Conservation (phyloP, 2,113 vertebrate species). For the Channa maculata region DNA sequence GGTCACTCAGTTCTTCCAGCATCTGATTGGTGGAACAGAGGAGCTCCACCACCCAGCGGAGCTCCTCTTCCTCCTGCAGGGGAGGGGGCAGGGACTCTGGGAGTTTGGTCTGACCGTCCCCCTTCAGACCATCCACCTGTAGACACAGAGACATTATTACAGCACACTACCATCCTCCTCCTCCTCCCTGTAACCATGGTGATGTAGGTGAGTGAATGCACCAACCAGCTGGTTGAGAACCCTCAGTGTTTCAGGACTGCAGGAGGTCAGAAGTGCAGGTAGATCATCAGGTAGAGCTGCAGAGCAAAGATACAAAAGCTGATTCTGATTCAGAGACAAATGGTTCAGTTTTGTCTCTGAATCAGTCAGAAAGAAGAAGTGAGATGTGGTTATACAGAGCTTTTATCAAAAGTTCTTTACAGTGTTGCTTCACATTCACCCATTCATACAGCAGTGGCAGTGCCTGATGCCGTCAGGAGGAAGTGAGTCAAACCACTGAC, state of each 20-base stretch:
- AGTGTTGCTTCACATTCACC: too few relatives aligned
- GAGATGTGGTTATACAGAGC: too few relatives aligned
- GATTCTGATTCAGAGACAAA: too few relatives aligned
- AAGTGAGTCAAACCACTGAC: too few relatives aligned
- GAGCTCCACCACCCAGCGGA: constrained; percentile 6
- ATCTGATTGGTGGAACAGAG: neutral
- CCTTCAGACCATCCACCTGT: constrained; percentile 14
- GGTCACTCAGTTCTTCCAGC: neutral
- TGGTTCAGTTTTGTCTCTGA: too few relatives aligned
- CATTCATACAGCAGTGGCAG: too few relatives aligned
- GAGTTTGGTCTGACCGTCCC: neutral
- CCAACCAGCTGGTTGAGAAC: neutral
- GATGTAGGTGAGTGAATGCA: neutral
- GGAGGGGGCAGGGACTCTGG: neutral
- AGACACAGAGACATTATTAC: neutral
- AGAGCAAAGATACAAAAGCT: neutral
- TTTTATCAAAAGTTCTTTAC: too few relatives aligned
- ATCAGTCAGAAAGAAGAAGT: too few relatives aligned
- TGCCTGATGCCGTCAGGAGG: too few relatives aligned
- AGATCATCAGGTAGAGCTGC: neutral
- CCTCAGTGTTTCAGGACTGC: neutral
- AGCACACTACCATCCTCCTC: too few relatives aligned
- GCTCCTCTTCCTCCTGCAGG: constrained; percentile 18
- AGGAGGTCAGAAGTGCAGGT: neutral
- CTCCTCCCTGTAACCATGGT: too few relatives aligned